Conservation (phyloP, 2,888 invertebrate species). For the Sisyra terminalis region DNA sequence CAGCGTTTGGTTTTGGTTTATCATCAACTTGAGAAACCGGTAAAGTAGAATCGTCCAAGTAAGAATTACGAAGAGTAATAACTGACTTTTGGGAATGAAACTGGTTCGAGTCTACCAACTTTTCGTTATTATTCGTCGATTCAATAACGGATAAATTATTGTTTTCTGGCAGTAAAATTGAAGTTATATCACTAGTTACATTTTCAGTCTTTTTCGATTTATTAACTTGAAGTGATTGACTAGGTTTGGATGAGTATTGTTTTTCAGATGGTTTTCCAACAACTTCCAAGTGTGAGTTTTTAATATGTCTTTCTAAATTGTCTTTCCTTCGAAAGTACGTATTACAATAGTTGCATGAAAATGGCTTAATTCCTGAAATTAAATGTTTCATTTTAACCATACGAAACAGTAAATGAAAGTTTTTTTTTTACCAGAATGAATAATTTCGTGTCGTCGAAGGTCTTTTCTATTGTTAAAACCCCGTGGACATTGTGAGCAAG, state of each 20-base stretch:
- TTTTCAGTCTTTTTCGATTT: too few species aligned
- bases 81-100: not conserved
- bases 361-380: constrained; percentile 45
- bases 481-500: constrained; percentile 48
- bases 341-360: constrained; percentile 51
- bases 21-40: not conserved
- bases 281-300: constrained; percentile 51
- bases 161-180: too few species aligned
- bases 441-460: constrained; percentile 47
- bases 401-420: not conserved
- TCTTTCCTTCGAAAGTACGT: constrained; percentile 59
- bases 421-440: constrained; percentile 50
- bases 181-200: too few species aligned
- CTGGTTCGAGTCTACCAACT: not conserved
- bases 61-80: too few species aligned
- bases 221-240: too few species aligned
- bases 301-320: constrained; percentile 58
- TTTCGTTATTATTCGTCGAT: not conserved
- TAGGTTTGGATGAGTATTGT: too few species aligned
- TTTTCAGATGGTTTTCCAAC: constrained; percentile 10
- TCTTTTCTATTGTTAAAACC: constrained; percentile 51
- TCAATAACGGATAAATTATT: too few species aligned
- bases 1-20: constrained; percentile 19
- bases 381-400: constrained; percentile 9
- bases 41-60: too few species aligned